Evolutionary conservation across 2,888 invertebrate genomes (phyloP), one percentile per base, ranked within the genome.

Genomic region (Scaptomyza flava): DNA sequence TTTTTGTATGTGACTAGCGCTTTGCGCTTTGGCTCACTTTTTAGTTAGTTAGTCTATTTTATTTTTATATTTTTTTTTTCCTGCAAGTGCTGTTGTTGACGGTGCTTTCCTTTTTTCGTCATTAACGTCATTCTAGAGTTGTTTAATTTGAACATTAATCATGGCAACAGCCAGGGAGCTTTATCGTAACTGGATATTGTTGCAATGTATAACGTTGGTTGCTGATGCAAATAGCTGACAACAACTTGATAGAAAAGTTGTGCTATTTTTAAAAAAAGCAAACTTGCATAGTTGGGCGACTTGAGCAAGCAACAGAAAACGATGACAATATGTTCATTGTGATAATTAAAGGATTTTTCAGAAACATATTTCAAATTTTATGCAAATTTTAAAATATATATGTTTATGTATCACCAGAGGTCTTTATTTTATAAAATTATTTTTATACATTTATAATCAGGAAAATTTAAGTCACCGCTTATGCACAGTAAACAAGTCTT

Each of bases 61-160:
- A 17, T 38, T 42, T 23, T 23, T 23, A 23, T 23, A 4, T 23
- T 23, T 4, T 23, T 36, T 38, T 23, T 33, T 36, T 23, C 34
- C 30, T 56, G 50, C 42, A 61, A 6, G 42, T 62, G 23, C 56
- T 52, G 62, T 76, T 82, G 76, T 77, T 81, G 69, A 58, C 62
- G 63, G 30, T 68, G 61, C 14, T 61, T 71, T 65, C 53, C 60
- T 64, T 77, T 85, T 85, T 82, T 81, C 77, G 86, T 79, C 79
- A 83, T 83, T 83, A 87, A 82, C 71, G 82, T 82, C 87, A 87
- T 67, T 51, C 63, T 59, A 74, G 71, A 68, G 82, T 79, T 81
- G 82, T 85, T 87, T 87, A 85, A 87, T 87, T 85, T 87, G 72
- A 70, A 68, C 86, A 83, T 87, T 87, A 87, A 85, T 83, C 88